Conservation (phyloP, 64 coral and sea anemone genomes). For the Montipora foliosa region DNA sequence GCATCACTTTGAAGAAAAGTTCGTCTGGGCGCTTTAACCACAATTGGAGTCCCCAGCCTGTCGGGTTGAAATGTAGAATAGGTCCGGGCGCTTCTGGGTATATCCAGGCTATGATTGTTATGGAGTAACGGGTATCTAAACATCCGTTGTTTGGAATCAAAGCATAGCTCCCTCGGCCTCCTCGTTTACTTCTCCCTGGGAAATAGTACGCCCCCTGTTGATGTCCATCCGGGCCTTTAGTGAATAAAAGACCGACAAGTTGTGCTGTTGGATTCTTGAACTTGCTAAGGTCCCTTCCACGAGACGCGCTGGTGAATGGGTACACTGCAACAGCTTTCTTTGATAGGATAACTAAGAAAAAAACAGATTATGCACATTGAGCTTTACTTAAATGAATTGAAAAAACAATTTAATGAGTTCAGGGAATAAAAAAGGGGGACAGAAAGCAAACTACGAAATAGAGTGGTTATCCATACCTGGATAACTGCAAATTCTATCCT, state of each 20-base stretch:
- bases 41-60: constrained; percentile 77
- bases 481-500: constrained; percentile 34
- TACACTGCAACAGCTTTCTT: constrained; percentile 75
- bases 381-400: not conserved
- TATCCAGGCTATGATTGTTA: constrained; percentile 88
- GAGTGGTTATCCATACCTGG: not conserved
- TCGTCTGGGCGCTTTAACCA: constrained; percentile 77
- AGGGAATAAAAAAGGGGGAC: not conserved
- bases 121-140: constrained; percentile 80
- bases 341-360: constrained; percentile 11
- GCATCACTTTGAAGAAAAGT: constrained; percentile 80
- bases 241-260: constrained; percentile 53
- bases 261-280: constrained; percentile 58
- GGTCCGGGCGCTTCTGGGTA: constrained; percentile 87
- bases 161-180: constrained; percentile 56
- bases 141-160: constrained; percentile 85
- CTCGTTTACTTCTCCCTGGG: constrained; percentile 8
- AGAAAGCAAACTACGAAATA: no score
- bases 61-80: constrained; percentile 78
- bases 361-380: not conserved
- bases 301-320: constrained; percentile 62
- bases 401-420: not conserved
- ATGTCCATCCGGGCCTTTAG: constrained; percentile 73
- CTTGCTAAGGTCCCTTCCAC: constrained; percentile 62
- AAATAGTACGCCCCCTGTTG: constrained; percentile 78